Conservation (phyloP, 2,113 vertebrate species). For the Numenius arquata region DNA sequence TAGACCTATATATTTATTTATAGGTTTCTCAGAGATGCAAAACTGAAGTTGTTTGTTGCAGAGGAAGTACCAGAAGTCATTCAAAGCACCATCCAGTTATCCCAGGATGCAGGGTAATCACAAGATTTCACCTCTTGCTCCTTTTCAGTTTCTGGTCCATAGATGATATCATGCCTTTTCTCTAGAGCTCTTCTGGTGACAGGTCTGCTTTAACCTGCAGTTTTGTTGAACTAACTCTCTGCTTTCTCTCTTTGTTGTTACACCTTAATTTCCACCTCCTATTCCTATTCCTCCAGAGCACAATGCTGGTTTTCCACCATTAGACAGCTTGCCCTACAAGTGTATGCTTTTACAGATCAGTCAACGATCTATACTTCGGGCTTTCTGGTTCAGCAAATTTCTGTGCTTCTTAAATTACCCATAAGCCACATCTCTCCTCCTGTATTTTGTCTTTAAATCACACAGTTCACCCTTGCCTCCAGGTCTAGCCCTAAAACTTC, state of each 20-base stretch:
- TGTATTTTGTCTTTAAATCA: neutral
- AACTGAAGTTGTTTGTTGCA: neutral
- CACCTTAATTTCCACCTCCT: neutral
- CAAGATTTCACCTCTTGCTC: neutral
- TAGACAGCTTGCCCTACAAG: neutral
- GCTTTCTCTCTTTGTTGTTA: neutral
- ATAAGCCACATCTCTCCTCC: neutral
- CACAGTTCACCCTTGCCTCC: neutral
- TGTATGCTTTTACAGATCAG: neutral
- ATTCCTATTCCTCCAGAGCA: neutral
- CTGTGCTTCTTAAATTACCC: neutral
- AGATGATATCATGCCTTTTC: rapidly evolving
- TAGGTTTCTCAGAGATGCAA: neutral
- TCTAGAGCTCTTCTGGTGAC: neutral
- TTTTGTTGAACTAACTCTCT: neutral
- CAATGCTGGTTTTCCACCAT: neutral
- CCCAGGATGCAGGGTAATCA: neutral
- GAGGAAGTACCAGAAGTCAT: neutral
- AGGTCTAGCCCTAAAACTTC: neutral
- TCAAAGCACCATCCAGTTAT: neutral
- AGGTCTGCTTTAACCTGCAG: neutral
- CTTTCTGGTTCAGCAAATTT: neutral
- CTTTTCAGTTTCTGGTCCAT: neutral
- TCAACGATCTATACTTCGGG: neutral
- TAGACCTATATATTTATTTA: no score